Evolutionary conservation across 2,113 vertebrate species (phyloP).

Genomic region (Tapirus terrestris): DNA sequence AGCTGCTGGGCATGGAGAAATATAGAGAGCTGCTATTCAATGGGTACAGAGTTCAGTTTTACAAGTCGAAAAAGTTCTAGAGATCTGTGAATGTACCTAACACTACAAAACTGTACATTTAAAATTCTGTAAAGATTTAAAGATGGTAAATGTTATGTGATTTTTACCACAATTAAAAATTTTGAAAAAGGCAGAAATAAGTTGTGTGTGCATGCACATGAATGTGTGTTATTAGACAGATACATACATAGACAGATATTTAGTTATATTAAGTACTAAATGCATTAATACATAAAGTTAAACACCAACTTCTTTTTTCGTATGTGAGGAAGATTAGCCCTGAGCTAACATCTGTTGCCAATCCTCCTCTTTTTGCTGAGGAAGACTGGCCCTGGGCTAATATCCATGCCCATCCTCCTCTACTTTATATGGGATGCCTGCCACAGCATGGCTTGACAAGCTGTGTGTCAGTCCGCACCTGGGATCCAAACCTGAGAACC

Average conservation of each 20-base stretch:
- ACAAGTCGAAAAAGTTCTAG: not conserved
- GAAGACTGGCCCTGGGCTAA: too few relatives aligned
- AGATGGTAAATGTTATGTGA: not conserved
- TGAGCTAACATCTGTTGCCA: too few relatives aligned
- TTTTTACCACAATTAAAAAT: not conserved
- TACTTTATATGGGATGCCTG: too few relatives aligned
- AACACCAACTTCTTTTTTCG: not conserved
- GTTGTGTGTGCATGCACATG: not conserved
- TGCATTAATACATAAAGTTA: slow-evolving; percentile 7
- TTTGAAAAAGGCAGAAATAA: not conserved
- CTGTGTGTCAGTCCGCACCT: too few relatives aligned
- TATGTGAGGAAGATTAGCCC: too few relatives aligned
- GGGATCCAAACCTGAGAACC: too few relatives aligned
- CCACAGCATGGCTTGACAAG: too few relatives aligned
- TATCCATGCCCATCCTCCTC: too few relatives aligned
- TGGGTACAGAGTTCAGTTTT: not conserved
- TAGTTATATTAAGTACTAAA: not conserved
- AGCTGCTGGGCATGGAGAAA: not conserved
- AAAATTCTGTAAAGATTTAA: not conserved
- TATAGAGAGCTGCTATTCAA: not conserved
- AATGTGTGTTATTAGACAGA: not conserved
- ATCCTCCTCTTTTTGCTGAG: too few relatives aligned
- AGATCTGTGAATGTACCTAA: not conserved
- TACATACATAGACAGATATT: not conserved
- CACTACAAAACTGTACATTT: not conserved